A percentile compares a stretch with the other conserved stretches of the same genome.
These are phyloP conservation scores for Cathartes aura DNA, from an alignment of 2,113 vertebrate species.

Conservation along the genomic window DNA sequence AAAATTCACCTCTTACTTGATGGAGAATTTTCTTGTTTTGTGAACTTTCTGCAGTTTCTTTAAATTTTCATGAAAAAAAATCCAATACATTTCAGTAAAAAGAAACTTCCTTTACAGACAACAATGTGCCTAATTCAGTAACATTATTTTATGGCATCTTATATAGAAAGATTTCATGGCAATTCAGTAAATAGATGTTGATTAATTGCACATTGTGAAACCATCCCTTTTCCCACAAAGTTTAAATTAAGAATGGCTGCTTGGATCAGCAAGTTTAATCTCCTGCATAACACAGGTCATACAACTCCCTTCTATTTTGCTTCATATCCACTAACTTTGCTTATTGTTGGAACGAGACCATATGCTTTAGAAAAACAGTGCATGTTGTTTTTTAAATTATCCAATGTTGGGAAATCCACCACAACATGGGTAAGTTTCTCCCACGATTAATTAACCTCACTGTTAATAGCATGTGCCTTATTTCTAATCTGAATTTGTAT, in stretches of 20 bases:
- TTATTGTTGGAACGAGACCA: background rate
- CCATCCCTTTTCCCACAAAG: background rate
- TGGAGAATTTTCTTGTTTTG: background rate
- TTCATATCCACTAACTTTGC: background rate
- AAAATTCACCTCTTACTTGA: background rate
- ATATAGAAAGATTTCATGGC: background rate
- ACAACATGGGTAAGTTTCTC: background rate
- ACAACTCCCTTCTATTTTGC: background rate
- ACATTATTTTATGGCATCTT: background rate
- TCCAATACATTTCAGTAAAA: background rate
- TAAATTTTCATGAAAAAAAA: background rate
- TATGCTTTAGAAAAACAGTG: background rate
- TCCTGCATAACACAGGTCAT: background rate
- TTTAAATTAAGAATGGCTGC: conserved; percentile 14
- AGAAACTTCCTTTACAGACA: background rate
- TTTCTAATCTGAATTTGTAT: background rate
- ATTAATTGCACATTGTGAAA: conserved; percentile 16
- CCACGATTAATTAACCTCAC: background rate
- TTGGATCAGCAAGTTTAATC: conserved; percentile 13
- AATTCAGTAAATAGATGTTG: background rate
- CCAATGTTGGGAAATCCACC: background rate
- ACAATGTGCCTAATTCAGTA: background rate
- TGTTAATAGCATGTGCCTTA: background rate
- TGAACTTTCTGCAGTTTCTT: background rate
- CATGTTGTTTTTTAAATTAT: background rate